These are phyloP conservation scores for Aix galericulata DNA, from an alignment of 2,113 vertebrate species.

Conservation along the genomic window DNA sequence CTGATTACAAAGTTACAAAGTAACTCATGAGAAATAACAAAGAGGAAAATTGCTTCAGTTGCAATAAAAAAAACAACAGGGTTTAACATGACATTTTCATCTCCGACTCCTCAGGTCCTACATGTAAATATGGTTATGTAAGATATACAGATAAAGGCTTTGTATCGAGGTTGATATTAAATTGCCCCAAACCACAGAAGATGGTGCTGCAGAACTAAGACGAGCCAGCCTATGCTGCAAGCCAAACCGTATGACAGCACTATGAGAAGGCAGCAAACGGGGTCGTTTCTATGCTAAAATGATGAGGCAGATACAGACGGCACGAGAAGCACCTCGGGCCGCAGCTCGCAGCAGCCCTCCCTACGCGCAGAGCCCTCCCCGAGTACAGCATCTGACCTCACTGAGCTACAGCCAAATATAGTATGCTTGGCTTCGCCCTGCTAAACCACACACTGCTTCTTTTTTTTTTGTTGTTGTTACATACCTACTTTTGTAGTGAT, in stretches of 20 bases:
- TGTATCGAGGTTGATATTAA: neutral
- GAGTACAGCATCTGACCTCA: neutral
- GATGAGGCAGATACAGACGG: neutral
- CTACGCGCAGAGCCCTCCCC: accelerated
- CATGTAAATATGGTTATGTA: neutral
- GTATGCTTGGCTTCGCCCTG: neutral
- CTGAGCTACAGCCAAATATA: neutral
- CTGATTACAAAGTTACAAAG: neutral
- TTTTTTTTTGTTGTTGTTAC: neutral
- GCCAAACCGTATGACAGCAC: neutral
- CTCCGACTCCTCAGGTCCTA: neutral
- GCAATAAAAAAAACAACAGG: neutral
- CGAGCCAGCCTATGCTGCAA: neutral
- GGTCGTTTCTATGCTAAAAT: neutral
- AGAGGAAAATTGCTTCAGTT: neutral
- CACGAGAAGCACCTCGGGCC: neutral
- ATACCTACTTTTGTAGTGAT: neutral
- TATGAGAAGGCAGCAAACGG: neutral
- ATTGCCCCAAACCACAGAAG: neutral
- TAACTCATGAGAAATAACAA: neutral
- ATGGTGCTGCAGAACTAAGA: neutral
- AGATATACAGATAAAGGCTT: neutral
- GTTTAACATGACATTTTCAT: neutral
- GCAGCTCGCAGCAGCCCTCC: neutral
- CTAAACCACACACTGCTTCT: neutral